A percentile compares a stretch with the other conserved stretches of the same genome.
These are phyloP conservation scores for Papilio dardanus DNA, from an alignment of 1,140 invertebrate genomes.

Conservation along the genomic window DNA sequence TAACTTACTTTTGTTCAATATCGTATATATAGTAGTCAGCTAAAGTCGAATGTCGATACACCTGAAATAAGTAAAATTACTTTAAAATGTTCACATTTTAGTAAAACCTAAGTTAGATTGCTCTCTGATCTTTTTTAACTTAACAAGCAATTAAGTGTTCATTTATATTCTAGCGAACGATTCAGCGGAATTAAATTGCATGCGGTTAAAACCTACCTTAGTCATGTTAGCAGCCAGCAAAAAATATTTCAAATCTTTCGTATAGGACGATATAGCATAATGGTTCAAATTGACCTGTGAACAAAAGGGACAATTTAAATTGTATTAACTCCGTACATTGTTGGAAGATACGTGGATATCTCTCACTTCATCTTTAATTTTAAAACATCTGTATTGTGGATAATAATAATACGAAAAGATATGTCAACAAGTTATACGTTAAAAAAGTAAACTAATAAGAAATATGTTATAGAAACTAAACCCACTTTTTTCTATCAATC, in stretches of 20 bases:
- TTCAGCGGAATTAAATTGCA: not conserved
- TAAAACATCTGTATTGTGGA: not conserved
- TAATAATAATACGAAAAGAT: not conserved
- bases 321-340: constrained; percentile 9
- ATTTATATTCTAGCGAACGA: not conserved
- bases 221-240: constrained; percentile 32
- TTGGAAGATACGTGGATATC: not conserved
- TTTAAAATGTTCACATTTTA: not conserved
- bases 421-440: not conserved
- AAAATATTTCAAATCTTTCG: constrained; percentile 34
- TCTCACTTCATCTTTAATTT: not conserved
- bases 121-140: too few species aligned
- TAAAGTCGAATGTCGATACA: constrained; percentile 68
- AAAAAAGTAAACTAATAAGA: not conserved
- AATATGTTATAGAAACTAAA: too few species aligned
- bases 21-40: constrained; percentile 66
- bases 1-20: constrained; percentile 62
- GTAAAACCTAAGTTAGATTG: not conserved
- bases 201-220: constrained; percentile 23
- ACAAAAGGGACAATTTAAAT: constrained; percentile 38
- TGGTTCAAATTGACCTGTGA: constrained; percentile 48
- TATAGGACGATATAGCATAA: constrained; percentile 32
- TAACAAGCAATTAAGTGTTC: not conserved
- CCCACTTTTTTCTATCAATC: too few species aligned
- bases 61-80: constrained; percentile 47